Base-by-base conservation (phyloP, 2,888 invertebrate genomes). In the Operophtera brumata region DNA sequence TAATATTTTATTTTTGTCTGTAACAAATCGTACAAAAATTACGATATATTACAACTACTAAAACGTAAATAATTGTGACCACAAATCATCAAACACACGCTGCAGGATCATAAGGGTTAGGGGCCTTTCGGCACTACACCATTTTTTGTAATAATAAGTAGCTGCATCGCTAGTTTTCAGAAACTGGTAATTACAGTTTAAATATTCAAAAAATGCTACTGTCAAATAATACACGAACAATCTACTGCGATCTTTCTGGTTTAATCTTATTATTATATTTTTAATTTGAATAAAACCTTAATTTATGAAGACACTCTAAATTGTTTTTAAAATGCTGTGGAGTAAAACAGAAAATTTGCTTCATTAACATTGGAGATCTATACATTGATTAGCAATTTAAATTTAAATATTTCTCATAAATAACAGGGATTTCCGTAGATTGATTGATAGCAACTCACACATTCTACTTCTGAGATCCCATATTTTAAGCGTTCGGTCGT, bases 401-500 rank as follows among this genome's bases (percentile, higher is more conserved):
- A 47, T 43, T 30, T 8, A 34, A 39, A 25, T 30, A 14, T 37
- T 36, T 43, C 25, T 30, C 2, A 52, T 11, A n/a, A 46, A 44
- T 25, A 14, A 40, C 9, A 7, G 26, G 39, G 13, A 26, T 40
- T 54, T 54, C 14, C 25, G 30, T 42, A n/a, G 39, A 44, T 44
- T 44, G 45, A 45, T 48, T 40, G 13, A 51, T 41, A 25, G 36
- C 9, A n/a, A 82, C 89, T 84, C 75, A 90, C 90, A 90, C 86
- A 87, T 88, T 83, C 95, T 94, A 90, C 96, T 96, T 71, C 96
- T 93, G 42, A 99, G 93, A 90, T 99, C 99, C 99, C 99, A 99
- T 76, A 99, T 94, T 92, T 99, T 99, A 56, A 99, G 91, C 28
- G 99, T 99, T 64, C 99, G 93, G 90, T 99, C 99, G 90, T 98